These are phyloP conservation scores for Drosophila nigricruria DNA, from an alignment of 2,888 invertebrate genomes.

Conservation along the genomic window DNA sequence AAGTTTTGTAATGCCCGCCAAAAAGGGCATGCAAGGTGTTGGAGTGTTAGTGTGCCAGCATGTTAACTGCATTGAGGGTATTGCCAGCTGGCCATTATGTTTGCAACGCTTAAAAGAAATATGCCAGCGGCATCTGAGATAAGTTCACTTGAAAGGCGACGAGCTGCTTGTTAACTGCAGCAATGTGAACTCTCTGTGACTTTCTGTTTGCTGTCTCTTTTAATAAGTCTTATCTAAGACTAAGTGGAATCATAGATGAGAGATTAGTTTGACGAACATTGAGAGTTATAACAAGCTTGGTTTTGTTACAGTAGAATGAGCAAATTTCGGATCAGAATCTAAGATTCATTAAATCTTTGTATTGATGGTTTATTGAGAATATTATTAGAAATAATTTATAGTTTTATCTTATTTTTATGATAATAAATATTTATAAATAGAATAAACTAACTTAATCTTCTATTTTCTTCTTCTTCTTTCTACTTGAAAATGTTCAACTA, in stretches of 20 bases:
- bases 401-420: no score
- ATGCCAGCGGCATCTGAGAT: conserved; percentile 5
- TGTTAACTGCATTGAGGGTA: conserved; percentile 64
- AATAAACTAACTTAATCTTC: no score
- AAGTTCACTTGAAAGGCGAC: background rate
- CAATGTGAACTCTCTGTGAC: background rate
- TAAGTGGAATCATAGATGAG: background rate
- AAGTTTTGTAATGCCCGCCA: conserved; percentile 80
- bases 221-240: background rate
- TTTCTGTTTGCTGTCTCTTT: background rate
- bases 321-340: background rate
- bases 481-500: no score
- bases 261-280: no score
- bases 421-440: no score
- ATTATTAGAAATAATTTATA: no score
- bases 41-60: conserved; percentile 68
- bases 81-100: conserved; percentile 25
- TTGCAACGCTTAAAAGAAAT: conserved; percentile 19
- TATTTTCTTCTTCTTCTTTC: no score
- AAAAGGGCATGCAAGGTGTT: conserved; percentile 77
- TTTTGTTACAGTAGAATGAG: background rate
- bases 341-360: background rate
- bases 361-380: no score
- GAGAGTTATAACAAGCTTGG: background rate
- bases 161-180: no score